phyloP scores from a whole-genome alignment of 2,888 invertebrate genomes.

The Gastrophysa polygoni region DNA sequence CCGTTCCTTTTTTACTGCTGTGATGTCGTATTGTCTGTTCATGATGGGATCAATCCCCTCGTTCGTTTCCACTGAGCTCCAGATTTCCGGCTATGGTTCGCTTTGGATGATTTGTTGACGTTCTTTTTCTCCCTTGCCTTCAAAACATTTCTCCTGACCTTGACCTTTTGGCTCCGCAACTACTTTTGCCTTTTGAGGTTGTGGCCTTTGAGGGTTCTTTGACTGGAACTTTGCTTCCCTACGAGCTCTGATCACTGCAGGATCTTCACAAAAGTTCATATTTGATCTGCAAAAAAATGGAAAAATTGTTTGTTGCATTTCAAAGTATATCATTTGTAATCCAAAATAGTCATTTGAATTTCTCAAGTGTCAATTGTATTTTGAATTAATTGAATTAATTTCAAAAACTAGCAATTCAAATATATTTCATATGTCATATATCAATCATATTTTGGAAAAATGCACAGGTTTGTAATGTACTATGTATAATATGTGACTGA shows the following conservation, averaged over 20 bases:
- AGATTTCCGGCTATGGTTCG: constrained; percentile 80
- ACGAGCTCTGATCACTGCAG: constrained; percentile 72
- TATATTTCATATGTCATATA: too few species aligned
- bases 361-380: too few species aligned
- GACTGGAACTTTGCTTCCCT: constrained; percentile 63
- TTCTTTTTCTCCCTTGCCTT: constrained; percentile 80
- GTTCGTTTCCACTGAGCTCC: constrained; percentile 82
- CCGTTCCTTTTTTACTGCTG: too few species aligned
- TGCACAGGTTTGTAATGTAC: too few species aligned
- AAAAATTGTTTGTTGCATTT: neutral
- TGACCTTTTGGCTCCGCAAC: constrained; percentile 79
- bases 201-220: constrained; percentile 17
- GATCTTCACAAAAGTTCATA: constrained; percentile 74
- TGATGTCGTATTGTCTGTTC: too few species aligned
- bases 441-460: too few species aligned
- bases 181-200: constrained; percentile 56
- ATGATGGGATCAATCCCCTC: constrained; percentile 72
- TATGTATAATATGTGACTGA: too few species aligned
- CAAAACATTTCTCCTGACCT: constrained; percentile 80
- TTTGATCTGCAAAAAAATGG: constrained; percentile 34
- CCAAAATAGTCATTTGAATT: too few species aligned
- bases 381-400: too few species aligned
- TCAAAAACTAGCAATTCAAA: too few species aligned
- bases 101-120: constrained; percentile 74
- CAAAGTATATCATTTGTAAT: too few species aligned